Percentiles rank a stretch among this genome's conserved stretches.
Evolutionary conservation across 2,888 invertebrate genomes (phyloP).

Genomic region (Aleiodes testaceus): DNA sequence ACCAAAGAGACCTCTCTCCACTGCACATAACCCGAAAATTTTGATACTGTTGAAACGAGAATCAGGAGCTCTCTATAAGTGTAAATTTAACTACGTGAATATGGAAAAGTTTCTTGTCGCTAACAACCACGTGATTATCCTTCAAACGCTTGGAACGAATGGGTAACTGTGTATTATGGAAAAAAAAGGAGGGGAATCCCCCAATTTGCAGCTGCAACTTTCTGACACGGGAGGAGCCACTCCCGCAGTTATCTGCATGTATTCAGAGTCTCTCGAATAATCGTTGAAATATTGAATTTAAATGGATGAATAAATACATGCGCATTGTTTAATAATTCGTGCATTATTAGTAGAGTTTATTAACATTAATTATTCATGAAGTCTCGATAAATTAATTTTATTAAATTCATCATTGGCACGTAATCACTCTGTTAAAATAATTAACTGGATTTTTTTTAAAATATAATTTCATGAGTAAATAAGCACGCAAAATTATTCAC

Average conservation of each 20-base stretch:
- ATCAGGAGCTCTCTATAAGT: not conserved
- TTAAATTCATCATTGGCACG: too few species aligned
- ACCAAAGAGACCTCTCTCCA: constrained; percentile 28
- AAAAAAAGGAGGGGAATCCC: constrained; percentile 33
- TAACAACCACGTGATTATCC: constrained; percentile 42
- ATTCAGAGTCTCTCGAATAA: too few species aligned
- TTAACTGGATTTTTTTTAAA: too few species aligned
- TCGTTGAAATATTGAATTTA: too few species aligned
- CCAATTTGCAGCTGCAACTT: constrained; percentile 30
- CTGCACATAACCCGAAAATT: constrained; percentile 29
- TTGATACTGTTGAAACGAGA: constrained; percentile 14
- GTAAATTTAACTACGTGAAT: constrained; percentile 3
- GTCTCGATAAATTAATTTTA: too few species aligned
- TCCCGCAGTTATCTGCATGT: constrained; percentile 20
- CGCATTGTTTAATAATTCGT: too few species aligned
- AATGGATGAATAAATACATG: too few species aligned
- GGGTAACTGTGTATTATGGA: not conserved
- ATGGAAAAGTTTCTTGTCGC: constrained; percentile 25
- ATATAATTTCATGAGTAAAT: not conserved
- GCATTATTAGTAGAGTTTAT: too few species aligned
- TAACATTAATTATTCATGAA: too few species aligned
- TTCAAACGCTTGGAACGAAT: constrained; percentile 26
- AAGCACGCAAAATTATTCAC: not conserved
- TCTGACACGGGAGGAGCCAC: constrained; percentile 23
- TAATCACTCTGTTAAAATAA: too few species aligned